Evolutionary conservation across 2,888 invertebrate genomes (phyloP).

Genomic region (Malthinus seriepunctatus): DNA sequence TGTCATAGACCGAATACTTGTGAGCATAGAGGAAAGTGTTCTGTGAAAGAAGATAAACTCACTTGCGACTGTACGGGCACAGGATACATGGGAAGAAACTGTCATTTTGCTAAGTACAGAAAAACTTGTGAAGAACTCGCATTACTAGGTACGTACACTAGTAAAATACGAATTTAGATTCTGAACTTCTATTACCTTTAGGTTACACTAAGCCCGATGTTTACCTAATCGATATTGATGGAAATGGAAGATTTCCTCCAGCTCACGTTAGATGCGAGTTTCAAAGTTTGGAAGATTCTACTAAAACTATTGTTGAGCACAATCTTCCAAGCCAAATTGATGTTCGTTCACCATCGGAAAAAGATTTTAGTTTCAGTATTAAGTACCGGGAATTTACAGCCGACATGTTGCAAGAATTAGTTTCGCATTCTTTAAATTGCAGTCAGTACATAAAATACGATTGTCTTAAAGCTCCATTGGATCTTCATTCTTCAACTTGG

Average conservation of each 20-base stretch:
- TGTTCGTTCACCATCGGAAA: slow-evolving; percentile 76
- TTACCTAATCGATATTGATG: slow-evolving; percentile 91
- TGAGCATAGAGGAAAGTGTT: slow-evolving; percentile 90
- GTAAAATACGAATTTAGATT: too few species aligned
- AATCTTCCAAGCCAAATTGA: slow-evolving; percentile 90
- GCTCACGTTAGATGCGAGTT: slow-evolving; percentile 92
- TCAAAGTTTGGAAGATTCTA: slow-evolving; percentile 81
- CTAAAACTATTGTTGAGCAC: slow-evolving; percentile 88
- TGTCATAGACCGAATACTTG: slow-evolving; percentile 89
- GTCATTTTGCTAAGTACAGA: slow-evolving; percentile 90
- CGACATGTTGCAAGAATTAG: slow-evolving; percentile 88
- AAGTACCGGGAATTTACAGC: slow-evolving; percentile 88
- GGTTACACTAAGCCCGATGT: slow-evolving; percentile 88
- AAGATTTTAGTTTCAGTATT: slow-evolving; percentile 83
- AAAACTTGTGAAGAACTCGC: slow-evolving; percentile 93
- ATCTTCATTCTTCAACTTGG: slow-evolving; percentile 87
- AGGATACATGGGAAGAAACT: slow-evolving; percentile 91
- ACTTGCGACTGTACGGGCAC: slow-evolving; percentile 90
- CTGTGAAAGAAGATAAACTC: slow-evolving; percentile 83
- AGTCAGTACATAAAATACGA: slow-evolving; percentile 90
- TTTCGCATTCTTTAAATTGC: slow-evolving; percentile 87
- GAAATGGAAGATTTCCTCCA: slow-evolving; percentile 89
- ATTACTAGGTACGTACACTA: slow-evolving; percentile 62
- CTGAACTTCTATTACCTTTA: slow-evolving; percentile 28
- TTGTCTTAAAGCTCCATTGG: slow-evolving; percentile 85